Conservation (phyloP, 2,888 invertebrate species). For the Eurytoma californica region DNA sequence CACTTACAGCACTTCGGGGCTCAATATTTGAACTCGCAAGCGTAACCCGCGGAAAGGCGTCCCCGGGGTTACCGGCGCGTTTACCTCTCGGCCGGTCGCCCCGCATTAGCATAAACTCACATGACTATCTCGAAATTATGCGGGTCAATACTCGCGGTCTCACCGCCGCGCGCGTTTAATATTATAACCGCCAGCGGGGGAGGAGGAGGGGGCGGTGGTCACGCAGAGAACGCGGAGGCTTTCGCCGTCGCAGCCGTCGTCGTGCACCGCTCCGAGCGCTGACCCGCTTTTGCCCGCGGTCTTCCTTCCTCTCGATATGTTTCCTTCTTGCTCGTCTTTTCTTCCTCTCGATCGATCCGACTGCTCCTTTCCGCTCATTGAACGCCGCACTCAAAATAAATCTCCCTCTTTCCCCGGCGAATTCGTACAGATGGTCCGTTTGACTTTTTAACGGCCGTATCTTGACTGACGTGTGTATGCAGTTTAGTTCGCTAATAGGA, state of each 20-base stretch:
- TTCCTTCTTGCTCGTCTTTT: background rate
- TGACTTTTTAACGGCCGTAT: background rate
- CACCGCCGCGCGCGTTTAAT: slow-evolving; percentile 4
- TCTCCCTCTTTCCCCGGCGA: background rate
- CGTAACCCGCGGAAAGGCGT: background rate
- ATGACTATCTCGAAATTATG: slow-evolving; percentile 40
- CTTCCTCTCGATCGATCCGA: background rate
- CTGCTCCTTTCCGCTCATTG: background rate
- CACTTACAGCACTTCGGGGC: background rate
- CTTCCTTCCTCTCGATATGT: too few relatives aligned
- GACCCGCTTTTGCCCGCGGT: background rate
- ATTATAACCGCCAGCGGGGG: slow-evolving; percentile 2
- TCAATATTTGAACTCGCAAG: background rate
- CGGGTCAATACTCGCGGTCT: slow-evolving; percentile 39
- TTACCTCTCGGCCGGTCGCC: background rate
- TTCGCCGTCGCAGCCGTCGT: background rate
- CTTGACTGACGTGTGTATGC: background rate
- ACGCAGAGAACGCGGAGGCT: background rate
- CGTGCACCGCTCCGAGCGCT: background rate
- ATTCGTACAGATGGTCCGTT: background rate
- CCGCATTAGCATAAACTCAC: slow-evolving; percentile 39
- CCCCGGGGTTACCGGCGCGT: background rate
- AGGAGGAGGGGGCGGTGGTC: background rate
- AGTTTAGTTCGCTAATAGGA: background rate
- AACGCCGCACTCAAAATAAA: too few relatives aligned